Evolutionary conservation across 2,888 invertebrate genomes (phyloP), one percentile per base, ranked within the genome.

Genomic region (Agapostemon virescens): DNA sequence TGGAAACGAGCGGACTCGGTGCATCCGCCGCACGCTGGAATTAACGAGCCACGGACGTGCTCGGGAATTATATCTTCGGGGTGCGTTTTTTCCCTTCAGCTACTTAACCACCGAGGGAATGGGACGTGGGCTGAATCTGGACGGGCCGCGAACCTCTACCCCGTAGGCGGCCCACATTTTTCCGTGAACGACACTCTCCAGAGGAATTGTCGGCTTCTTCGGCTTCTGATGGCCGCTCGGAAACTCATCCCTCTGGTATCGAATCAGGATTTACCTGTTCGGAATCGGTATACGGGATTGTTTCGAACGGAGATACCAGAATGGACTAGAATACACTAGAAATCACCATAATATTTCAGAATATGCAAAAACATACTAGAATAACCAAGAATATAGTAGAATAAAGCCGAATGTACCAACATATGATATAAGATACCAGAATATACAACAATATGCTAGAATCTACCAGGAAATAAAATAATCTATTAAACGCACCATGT

Each of bases 1-100:
- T 86, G 86, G 83, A 86, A 86, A 86, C 84, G 84, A 83, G 86
- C 85, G 76, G 76, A 74, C 75, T 77, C 79, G 77, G 77, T 67
- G 69, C 73, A 82, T 83, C 83, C 83, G 74, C 82, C 55, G 58
- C 58, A 67, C 68, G 67, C 23, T 82, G 76, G 70, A 84, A 85
- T 85, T 85, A 85, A 85, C 84, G 81, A 83, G 74, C 69, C 79
- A 76, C 76, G 72, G 69, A 66, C 74, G 71, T 74, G 66, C 74
- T 68, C 74, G 73, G 52, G 77, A 83, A 77, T 83, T 82, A 75
- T 66, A 78, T 80, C 74, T 84, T 84, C 64, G 71, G 73, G 74
- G 73, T 75, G 45, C 33, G 64, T 36, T 55, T 66, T 72, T 63
- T 58, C 9, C 69, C 49, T 11, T 20, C 7, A n/a, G 58, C 36